These are phyloP conservation scores for Anser cygnoides DNA, from an alignment of 2,113 vertebrate species.

Conservation along the genomic window DNA sequence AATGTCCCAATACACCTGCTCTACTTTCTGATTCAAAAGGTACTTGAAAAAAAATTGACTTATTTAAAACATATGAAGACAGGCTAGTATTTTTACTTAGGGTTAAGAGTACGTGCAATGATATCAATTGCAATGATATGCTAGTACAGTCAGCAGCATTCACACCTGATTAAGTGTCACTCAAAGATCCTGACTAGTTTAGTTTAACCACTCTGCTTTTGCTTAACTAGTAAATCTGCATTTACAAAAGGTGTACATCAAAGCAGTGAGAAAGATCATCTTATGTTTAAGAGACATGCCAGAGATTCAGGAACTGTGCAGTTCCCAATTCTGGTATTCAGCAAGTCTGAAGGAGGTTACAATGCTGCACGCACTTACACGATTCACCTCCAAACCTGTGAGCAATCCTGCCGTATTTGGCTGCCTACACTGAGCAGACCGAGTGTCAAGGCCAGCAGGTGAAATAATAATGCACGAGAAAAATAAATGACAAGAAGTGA, in stretches of 20 bases:
- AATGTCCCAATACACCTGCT: rapidly evolving
- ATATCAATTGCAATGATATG: not conserved
- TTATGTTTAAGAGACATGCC: rapidly evolving
- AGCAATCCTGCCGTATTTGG: not conserved
- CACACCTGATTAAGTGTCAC: not conserved
- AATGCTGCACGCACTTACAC: not conserved
- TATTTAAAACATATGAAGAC: not conserved
- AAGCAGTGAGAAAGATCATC: not conserved
- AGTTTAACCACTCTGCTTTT: not conserved
- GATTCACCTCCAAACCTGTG: not conserved
- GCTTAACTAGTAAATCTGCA: not conserved
- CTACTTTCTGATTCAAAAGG: not conserved
- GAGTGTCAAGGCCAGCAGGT: not conserved
- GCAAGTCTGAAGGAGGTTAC: not conserved
- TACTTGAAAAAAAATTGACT: not conserved
- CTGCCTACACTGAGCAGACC: not conserved
- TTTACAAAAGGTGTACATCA: not conserved
- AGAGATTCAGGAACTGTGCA: not conserved
- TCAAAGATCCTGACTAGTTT: not conserved
- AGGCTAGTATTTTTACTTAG: not conserved
- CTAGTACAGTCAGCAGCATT: not conserved
- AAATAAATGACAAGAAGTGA: not conserved
- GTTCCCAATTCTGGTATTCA: not conserved
- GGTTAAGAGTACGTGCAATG: not conserved
- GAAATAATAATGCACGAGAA: not conserved